phyloP scores from a whole-genome alignment of 2,797 vertebrate genomes.

The Mus spretus region DNA sequence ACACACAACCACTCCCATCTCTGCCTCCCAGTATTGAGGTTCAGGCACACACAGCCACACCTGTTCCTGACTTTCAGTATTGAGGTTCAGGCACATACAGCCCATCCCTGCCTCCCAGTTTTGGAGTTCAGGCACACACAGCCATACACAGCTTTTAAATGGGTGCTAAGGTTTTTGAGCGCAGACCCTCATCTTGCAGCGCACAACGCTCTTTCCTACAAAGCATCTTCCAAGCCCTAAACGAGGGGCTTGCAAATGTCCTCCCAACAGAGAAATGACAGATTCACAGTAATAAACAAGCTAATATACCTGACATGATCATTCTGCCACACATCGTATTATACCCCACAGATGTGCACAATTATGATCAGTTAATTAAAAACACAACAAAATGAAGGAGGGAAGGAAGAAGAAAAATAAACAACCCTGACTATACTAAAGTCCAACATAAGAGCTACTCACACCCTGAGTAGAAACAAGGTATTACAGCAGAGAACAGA shows the following conservation, averaged over 20 bases:
- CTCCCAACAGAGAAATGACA: background rate
- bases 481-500: background rate
- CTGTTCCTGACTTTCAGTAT: too few relatives aligned
- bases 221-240: background rate
- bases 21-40: too few relatives aligned
- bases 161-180: background rate
- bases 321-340: too few relatives aligned
- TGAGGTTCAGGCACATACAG: too few relatives aligned
- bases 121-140: background rate
- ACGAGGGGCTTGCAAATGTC: background rate
- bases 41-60: too few relatives aligned
- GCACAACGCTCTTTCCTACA: background rate
- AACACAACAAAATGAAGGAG: background rate
- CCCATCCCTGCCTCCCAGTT: background rate
- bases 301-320: too few relatives aligned
- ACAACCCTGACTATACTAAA: background rate
- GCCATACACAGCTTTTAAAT: background rate
- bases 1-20: background rate
- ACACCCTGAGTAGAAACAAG: rapidly evolving
- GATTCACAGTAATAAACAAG: background rate
- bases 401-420: background rate
- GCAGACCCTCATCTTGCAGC: background rate
- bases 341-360: too few relatives aligned
- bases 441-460: background rate
- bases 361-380: background rate